phyloP scores from a whole-genome alignment of 2,888 invertebrate species.

The Oasisia sp. region DNA sequence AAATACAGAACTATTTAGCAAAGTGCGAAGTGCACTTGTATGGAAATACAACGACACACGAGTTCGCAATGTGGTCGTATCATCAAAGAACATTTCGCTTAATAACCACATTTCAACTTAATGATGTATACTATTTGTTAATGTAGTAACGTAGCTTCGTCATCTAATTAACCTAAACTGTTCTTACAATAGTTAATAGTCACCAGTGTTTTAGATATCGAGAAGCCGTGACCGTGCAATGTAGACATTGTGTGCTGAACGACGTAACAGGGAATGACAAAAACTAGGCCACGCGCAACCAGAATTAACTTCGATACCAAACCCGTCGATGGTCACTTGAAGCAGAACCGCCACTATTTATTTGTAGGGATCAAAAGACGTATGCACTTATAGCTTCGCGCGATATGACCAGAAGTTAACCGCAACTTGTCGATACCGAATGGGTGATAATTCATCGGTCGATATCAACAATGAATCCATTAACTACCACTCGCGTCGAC shows the following conservation, averaged over 20 bases:
- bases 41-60: background rate
- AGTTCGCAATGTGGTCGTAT: background rate
- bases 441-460: background rate
- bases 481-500: background rate
- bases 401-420: background rate
- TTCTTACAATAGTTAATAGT: background rate
- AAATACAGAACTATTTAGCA: background rate
- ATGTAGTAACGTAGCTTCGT: background rate
- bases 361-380: background rate
- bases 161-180: background rate
- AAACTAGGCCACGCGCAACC: background rate
- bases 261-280: background rate
- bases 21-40: background rate
- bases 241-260: background rate
- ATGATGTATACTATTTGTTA: background rate
- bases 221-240: background rate
- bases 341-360: background rate
- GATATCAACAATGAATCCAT: background rate
- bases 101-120: background rate
- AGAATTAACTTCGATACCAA: background rate
- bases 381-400: background rate
- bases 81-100: background rate
- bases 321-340: background rate
- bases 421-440: background rate
- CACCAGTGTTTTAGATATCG: background rate